A percentile compares a stretch with the other conserved stretches of the same genome.
These are phyloP conservation scores for Epinotia nisella DNA, from an alignment of 2,888 invertebrate genomes.

Conservation along the genomic window DNA sequence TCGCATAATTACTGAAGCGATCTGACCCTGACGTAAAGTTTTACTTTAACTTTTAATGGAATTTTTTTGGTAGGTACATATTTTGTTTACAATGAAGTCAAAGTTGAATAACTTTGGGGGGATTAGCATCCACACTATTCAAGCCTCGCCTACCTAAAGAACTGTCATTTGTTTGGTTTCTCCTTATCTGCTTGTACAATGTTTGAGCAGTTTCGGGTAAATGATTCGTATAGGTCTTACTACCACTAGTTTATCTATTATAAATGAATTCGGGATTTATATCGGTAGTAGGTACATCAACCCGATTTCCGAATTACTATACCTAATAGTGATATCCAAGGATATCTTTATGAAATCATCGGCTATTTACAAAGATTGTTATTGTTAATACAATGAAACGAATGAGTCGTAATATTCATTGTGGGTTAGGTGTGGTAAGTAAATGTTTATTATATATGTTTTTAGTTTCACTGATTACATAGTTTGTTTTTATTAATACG, in stretches of 20 bases:
- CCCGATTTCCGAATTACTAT: not conserved
- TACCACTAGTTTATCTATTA: not conserved
- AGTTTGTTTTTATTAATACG: not conserved
- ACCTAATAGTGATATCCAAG: not conserved
- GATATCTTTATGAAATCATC: not conserved
- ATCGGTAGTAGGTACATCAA: not conserved
- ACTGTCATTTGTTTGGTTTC: conserved; percentile 36
- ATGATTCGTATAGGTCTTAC: conserved; percentile 16
- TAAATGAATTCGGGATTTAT: not conserved
- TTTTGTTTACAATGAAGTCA: conserved; percentile 17
- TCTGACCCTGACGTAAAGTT: conserved; percentile 11
- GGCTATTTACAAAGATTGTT: not conserved
- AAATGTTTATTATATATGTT: not conserved
- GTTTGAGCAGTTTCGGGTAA: conserved; percentile 30
- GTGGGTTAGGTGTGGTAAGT: not conserved
- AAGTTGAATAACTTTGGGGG: conserved; percentile 20
- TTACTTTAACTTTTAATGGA: conserved; percentile 13
- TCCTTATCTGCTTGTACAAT: conserved; percentile 35
- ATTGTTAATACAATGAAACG: not conserved
- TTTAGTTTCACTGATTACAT: not conserved
- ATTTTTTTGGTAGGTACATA: not conserved
- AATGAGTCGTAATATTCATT: not conserved
- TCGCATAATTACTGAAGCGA: conserved; percentile 3
- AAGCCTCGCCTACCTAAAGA: conserved; percentile 4
- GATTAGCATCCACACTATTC: conserved; percentile 13